Evolutionary conservation across 1,140 invertebrate genomes (phyloP).

Genomic region (Cydia strobilella): DNA sequence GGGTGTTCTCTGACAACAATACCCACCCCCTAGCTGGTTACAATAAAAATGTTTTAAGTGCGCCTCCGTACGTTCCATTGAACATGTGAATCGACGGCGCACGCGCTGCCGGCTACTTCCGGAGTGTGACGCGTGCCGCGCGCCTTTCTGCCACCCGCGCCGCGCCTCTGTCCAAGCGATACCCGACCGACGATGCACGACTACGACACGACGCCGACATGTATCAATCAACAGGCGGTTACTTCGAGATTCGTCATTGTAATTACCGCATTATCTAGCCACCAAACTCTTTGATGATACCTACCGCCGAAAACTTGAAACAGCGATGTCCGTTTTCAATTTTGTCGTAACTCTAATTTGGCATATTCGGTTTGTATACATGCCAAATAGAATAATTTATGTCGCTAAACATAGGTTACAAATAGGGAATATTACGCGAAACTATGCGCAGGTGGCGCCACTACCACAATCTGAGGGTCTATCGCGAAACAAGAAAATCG

Average conservation of each 20-base stretch:
- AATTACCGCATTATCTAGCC: not conserved
- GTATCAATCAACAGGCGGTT: not conserved
- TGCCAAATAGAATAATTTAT: too few species aligned
- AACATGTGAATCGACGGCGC: slow-evolving; percentile 61
- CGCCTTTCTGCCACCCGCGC: slow-evolving; percentile 47
- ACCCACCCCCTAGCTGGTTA: slow-evolving; percentile 52
- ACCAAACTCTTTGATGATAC: too few species aligned
- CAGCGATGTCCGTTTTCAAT: too few species aligned
- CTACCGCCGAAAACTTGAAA: too few species aligned
- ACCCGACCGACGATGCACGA: not conserved
- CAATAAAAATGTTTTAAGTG: slow-evolving; percentile 79
- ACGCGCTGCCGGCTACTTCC: slow-evolving; percentile 58
- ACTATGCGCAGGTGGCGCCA: too few species aligned
- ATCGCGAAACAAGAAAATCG: too few species aligned
- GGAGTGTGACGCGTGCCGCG: slow-evolving; percentile 55
- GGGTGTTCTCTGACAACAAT: slow-evolving; percentile 48
- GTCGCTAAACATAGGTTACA: too few species aligned
- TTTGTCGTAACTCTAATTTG: too few species aligned
- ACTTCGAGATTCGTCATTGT: not conserved
- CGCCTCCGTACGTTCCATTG: slow-evolving; percentile 77
- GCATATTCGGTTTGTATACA: too few species aligned
- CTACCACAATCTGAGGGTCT: too few species aligned
- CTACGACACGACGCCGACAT: not conserved
- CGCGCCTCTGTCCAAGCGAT: slow-evolving; percentile 5
- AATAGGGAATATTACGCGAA: too few species aligned